Percentiles rank a stretch among this genome's conserved stretches.
Conservation (phyloP, 1,140 invertebrate species). For the Procambarus clarkii region DNA sequence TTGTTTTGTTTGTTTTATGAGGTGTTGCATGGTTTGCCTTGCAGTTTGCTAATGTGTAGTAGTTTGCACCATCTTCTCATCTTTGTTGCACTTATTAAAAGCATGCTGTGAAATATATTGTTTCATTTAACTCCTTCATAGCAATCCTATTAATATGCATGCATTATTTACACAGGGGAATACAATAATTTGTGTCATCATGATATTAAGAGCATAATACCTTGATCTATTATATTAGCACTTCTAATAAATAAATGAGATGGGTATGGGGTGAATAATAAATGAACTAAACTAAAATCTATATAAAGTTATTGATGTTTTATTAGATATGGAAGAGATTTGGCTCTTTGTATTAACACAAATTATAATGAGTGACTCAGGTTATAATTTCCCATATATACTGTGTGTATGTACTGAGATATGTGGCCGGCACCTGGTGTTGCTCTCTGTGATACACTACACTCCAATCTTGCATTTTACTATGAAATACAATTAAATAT, state of each 20-base stretch:
- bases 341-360: background rate
- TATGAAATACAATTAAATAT: background rate
- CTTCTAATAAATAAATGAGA: too few species aligned
- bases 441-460: background rate
- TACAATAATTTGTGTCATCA: background rate
- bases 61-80: background rate
- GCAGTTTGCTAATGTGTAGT: constrained; percentile 13
- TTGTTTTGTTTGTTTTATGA: constrained; percentile 31
- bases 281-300: too few species aligned
- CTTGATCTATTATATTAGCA: too few species aligned
- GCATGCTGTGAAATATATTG: constrained; percentile 51
- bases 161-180: background rate
- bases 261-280: too few species aligned
- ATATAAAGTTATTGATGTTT: too few species aligned
- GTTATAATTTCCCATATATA: background rate
- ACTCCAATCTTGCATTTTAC: background rate
- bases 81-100: constrained; percentile 48
- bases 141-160: constrained; percentile 34
- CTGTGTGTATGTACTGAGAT: background rate
- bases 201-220: background rate
- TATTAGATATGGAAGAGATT: too few species aligned
- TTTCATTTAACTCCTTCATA: constrained; percentile 53
- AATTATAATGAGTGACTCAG: background rate
- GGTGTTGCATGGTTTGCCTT: constrained; percentile 51
- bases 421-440: background rate